Base-by-base conservation (phyloP, 2,113 vertebrate species). In the Vicugna pacos region DNA sequence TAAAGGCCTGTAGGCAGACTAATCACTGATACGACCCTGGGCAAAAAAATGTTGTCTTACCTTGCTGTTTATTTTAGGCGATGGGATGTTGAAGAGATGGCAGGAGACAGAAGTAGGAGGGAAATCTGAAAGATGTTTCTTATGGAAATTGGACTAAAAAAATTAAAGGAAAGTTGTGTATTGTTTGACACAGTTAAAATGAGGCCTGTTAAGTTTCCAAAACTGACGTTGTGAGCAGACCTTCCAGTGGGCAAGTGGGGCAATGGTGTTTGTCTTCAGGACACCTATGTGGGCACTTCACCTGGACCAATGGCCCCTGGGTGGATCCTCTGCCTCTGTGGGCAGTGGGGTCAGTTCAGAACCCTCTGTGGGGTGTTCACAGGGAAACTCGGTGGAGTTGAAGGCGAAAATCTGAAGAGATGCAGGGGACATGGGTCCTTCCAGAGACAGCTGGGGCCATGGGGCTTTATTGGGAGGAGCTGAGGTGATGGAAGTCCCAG, bases 301-400 rank as follows among this genome's bases (percentile, higher is more conserved):
- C 19, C 6, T 24, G 46, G 14, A 48, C 64, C 22, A 20, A 22
- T 54, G 54, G 30, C 35, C 42, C 6, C 6, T 10, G 1, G 20
- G 17, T 3, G 2, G 3, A 32, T 35, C 13, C 12, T 87, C 15
- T 62, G 56, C 75, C 8, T 80, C 65, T 0, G 2, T 60, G 35
- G n/a, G 26, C 42, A 8, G 38, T 11, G 8, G 22, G 14, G 14
- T 60, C 22, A 26, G 42, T 24, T 30, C 26, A 79, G 62, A 77
- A 60, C 20, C 32, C 32, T 35, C 8, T 0, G 1, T 24, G 3
- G 56, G 3, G 11, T 81, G 26, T n/a, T 19, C 35, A 48, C 0
- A 2, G 42, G 35, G 35, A 82, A 65, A 5, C 13, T 94, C 42
- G 15, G 88, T 6, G 35, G 50, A 16, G 38, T 24, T 50, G 30